phyloP scores from a whole-genome alignment of 2,888 invertebrate genomes.

The Alviniconcha strummeri region DNA sequence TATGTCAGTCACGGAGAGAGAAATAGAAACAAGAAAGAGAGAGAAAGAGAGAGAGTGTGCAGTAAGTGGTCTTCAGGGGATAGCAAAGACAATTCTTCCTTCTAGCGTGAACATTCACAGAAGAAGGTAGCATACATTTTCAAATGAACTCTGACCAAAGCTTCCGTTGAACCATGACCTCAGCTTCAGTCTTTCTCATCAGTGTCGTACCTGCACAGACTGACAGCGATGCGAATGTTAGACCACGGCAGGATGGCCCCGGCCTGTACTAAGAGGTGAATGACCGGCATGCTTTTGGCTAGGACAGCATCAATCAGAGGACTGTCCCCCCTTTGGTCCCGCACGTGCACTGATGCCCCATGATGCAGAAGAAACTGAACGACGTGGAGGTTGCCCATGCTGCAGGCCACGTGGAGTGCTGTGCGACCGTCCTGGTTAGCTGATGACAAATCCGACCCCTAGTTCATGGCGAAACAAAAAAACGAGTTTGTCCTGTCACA shows the following conservation, averaged over 20 bases:
- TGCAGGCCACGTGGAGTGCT: conserved; percentile 87
- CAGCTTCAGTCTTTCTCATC: no score
- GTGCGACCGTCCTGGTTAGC: conserved; percentile 85
- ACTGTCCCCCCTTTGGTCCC: conserved; percentile 77
- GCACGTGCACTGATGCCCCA: conserved; percentile 88
- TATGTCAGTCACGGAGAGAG: no score
- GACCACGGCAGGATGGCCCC: conserved; percentile 83
- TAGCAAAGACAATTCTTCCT: no score
- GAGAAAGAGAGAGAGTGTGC: no score
- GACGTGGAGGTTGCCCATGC: conserved; percentile 81
- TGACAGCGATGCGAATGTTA: conserved; percentile 79
- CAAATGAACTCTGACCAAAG: no score
- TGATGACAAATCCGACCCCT: conserved; percentile 85
- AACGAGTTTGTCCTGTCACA: not conserved
- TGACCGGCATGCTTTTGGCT: conserved; percentile 73
- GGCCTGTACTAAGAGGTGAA: conserved; percentile 81
- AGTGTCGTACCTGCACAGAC: conserved; percentile 77
- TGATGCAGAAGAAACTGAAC: conserved; percentile 84
- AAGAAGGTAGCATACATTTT: no score
- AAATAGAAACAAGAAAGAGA: no score
- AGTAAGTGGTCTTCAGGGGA: no score
- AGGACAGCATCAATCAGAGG: conserved; percentile 81
- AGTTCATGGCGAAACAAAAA: conserved; percentile 33
- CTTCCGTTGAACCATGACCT: no score
- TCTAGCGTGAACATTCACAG: no score